Evolutionary conservation across 2,113 vertebrate genomes (phyloP).

Genomic region (Lepus timidus): DNA sequence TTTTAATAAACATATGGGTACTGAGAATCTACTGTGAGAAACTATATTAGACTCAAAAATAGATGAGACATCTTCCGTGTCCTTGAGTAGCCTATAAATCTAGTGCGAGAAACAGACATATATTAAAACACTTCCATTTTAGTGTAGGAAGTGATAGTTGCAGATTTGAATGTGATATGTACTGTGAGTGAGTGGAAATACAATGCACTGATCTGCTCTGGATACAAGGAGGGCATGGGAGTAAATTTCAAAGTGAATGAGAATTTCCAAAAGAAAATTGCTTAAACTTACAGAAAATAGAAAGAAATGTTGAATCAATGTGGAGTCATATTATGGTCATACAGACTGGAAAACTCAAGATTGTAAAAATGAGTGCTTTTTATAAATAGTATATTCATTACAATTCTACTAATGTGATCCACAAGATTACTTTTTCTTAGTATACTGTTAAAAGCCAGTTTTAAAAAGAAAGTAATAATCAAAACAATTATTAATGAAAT

Average conservation of each 20-base stretch:
- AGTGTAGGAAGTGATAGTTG: neutral
- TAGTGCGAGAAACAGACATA: neutral
- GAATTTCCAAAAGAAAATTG: neutral
- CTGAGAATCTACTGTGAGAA: slow-evolving; percentile 4
- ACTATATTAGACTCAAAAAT: neutral
- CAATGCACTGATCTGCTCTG: neutral
- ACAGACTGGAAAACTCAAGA: neutral
- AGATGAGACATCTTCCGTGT: neutral
- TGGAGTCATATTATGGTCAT: neutral
- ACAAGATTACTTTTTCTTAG: neutral
- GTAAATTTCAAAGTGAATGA: neutral
- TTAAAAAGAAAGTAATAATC: neutral
- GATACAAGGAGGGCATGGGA: neutral
- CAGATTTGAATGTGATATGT: neutral
- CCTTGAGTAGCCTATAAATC: neutral
- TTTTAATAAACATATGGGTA: slow-evolving; percentile 48
- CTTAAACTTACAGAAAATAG: neutral
- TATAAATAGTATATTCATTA: neutral
- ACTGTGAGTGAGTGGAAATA: neutral
- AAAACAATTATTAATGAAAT: neutral
- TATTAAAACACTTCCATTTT: neutral
- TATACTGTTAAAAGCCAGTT: neutral
- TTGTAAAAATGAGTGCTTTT: neutral
- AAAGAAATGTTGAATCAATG: neutral
- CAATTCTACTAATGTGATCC: neutral